A percentile compares a stretch with the other conserved stretches of the same genome.
Evolutionary conservation across 2,113 vertebrate genomes (phyloP).

Genomic region (Archilochus colubris): DNA sequence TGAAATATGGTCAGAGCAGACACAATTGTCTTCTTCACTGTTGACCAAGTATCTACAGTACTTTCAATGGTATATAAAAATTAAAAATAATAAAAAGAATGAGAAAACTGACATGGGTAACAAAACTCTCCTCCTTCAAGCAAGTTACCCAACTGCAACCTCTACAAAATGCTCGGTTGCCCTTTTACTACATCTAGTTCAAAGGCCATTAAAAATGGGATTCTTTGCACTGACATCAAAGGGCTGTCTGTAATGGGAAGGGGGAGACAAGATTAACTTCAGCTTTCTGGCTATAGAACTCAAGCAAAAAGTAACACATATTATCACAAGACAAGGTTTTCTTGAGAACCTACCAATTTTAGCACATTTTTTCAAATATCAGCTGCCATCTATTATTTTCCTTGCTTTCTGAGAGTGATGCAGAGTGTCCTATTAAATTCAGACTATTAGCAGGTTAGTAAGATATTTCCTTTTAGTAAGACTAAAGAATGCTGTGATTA

Average conservation of each 20-base stretch:
- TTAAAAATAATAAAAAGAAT: neutral
- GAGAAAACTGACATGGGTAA: neutral
- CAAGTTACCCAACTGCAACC: neutral
- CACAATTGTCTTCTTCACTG: neutral
- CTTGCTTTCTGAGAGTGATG: neutral
- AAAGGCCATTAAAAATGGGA: conserved; percentile 66
- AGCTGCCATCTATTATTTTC: neutral
- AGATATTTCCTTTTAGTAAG: neutral
- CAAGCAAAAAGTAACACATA: conserved; percentile 46
- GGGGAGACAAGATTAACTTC: conserved; percentile 45
- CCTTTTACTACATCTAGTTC: conserved; percentile 61
- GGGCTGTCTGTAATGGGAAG: conserved; percentile 24
- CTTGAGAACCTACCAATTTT: conserved; percentile 27
- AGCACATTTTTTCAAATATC: conserved; percentile 23
- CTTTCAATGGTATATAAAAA: neutral
- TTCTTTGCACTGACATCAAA: conserved; percentile 66
- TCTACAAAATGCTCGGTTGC: conserved; percentile 42
- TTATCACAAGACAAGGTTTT: conserved; percentile 24
- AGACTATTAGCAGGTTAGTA: neutral
- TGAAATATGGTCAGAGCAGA: neutral
- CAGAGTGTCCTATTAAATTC: neutral
- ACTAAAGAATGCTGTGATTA: neutral
- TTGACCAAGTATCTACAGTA: neutral
- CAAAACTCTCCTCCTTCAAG: neutral
- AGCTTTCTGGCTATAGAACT: conserved; percentile 22